phyloP scores from a whole-genome alignment of 2,797 vertebrate genomes.

The Aulostomus chinensis region DNA sequence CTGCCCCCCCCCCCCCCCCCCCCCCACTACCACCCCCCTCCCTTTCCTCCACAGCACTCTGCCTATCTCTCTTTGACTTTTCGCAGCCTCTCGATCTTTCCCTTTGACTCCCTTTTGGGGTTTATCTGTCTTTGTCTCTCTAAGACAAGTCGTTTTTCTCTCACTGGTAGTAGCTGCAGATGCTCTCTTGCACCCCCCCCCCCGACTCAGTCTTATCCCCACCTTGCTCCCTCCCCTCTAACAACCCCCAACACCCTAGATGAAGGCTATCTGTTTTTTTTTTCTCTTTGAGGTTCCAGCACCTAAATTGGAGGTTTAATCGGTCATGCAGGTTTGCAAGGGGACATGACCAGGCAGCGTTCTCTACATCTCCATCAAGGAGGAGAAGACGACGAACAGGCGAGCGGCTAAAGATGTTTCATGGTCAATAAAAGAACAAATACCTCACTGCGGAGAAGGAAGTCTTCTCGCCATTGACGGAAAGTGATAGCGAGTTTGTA shows the following conservation, averaged over 20 bases:
- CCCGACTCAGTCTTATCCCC: constrained; percentile 17
- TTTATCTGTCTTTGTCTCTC: constrained; percentile 41
- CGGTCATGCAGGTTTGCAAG: too few species aligned
- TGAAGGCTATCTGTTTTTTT: constrained; percentile 2
- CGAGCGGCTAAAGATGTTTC: too few species aligned
- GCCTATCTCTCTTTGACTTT: constrained; percentile 52
- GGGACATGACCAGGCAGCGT: constrained; percentile 34
- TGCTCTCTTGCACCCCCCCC: constrained; percentile 13
- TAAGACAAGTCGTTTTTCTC: constrained; percentile 44
- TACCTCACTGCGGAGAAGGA: too few species aligned
- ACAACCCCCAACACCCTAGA: constrained; percentile 29
- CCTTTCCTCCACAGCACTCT: constrained; percentile 17
- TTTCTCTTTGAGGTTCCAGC: constrained; percentile 35
- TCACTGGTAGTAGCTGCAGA: constrained; percentile 36
- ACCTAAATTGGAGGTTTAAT: constrained; percentile 61
- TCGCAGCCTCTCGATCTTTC: constrained; percentile 48
- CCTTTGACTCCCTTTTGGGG: constrained; percentile 34
- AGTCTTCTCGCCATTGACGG: too few species aligned
- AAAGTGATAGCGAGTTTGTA: too few species aligned
- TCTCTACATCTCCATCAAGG: constrained; percentile 56
- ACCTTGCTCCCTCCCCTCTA: constrained; percentile 13
- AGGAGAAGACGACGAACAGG: too few species aligned
- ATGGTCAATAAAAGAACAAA: too few species aligned
- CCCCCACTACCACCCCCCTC: background rate
- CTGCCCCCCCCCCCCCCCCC: constrained; percentile 1